Evolutionary conservation across 2,888 invertebrate genomes (phyloP), one percentile per base, ranked within the genome.

Genomic region (Apamea crenata): DNA sequence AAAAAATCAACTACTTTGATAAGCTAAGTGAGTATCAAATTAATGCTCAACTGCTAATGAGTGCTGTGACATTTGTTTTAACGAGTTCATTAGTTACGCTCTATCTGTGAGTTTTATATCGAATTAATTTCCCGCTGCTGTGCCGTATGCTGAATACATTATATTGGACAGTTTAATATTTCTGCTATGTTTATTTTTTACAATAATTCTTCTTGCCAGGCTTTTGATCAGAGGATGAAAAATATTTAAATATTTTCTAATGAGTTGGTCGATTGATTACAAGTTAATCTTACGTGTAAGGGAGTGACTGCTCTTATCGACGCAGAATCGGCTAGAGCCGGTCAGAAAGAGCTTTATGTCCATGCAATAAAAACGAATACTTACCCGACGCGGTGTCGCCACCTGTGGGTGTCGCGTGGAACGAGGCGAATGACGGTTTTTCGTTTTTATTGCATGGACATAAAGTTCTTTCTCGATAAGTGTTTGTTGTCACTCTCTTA

Each of bases 1-100:
- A 98, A 85, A 97, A 97, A 91, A 98, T 97, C 74, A 98, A 98
- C 90, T 99, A 99, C 92, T 97, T 99, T 89, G 99, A 99, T 92
- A 98, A 98, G 94, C 97, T 98, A 93, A 97, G 99, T 98, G 94
- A 97, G 96, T 95, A 63, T 68, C 76, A 59, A n/a, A 40, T n/a
- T 71, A 21, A 36, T 56, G 18, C n/a, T 40, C 36, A 67, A 76
- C 61, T 78, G 32, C 25, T 66, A 21, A 80, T 73, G 36, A 63
- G 56, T 10, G 44, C 10, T 16, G 29, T 81, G 66, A 14, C 53
- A 32, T 71, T 70, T 69, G 59, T 47, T 67, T 56, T 36, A 56
- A 66, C 16, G 67, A 77, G 65, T 72, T 77, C 74, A 80, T 88
- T 81, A 83, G 86, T 78, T 61, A 53, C 61, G 63, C 75, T 78